Conservation (phyloP, 2,888 invertebrate genomes). For the Ormyrus rosae region DNA sequence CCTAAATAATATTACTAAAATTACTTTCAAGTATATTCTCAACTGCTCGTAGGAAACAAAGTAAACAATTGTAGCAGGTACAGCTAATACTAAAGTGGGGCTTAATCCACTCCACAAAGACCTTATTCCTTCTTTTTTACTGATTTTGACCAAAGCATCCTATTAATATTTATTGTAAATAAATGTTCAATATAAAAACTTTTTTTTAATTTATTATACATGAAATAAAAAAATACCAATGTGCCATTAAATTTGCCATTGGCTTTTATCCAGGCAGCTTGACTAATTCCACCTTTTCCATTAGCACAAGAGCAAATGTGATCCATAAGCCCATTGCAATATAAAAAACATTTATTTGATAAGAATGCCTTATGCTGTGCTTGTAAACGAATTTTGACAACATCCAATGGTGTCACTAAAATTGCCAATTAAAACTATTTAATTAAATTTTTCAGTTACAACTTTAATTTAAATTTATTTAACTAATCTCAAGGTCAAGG, state of each 20-base stretch:
- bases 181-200: conserved; percentile 48
- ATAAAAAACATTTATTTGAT: conserved; percentile 93
- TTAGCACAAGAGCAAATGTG: conserved; percentile 90
- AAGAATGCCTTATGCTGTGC: conserved; percentile 91
- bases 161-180: conserved; percentile 70
- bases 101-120: conserved; percentile 98
- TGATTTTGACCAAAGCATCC: conserved; percentile 98
- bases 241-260: conserved; percentile 88
- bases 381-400: conserved; percentile 98
- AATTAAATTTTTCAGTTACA: conserved; percentile 7
- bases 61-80: conserved; percentile 97
- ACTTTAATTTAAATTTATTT: conserved; percentile 15
- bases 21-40: conserved; percentile 79
- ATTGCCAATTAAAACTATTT: conserved; percentile 18
- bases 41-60: conserved; percentile 98
- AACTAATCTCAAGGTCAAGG: neutral
- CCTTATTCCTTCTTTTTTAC: conserved; percentile 89
- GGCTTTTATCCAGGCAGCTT: conserved; percentile 80
- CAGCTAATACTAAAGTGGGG: conserved; percentile 95
- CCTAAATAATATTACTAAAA: neutral
- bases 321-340: conserved; percentile 99
- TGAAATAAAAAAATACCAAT: conserved; percentile 76
- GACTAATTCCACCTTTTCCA: conserved; percentile 64
- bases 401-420: conserved; percentile 97
- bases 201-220: conserved; percentile 9